phyloP scores from a whole-genome alignment of 1,140 invertebrate genomes.

The Coptotermes formosanus region DNA sequence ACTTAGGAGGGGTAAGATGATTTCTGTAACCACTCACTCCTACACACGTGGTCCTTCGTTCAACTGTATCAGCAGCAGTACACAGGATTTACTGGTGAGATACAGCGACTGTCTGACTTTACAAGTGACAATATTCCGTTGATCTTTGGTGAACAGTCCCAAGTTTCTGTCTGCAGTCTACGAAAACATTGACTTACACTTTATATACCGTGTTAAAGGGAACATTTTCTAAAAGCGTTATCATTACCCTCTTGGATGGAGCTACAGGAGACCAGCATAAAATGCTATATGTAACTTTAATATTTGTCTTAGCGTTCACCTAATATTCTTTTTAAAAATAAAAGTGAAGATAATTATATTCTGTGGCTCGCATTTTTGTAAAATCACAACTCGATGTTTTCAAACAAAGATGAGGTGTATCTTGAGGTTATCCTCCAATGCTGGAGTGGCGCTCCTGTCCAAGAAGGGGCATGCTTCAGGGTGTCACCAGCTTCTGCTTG shows the following conservation, averaged over 20 bases:
- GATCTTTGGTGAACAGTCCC: not conserved
- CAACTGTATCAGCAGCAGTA: not conserved
- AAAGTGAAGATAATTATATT: not conserved
- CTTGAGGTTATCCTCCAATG: not conserved
- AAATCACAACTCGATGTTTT: not conserved
- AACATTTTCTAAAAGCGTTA: not conserved
- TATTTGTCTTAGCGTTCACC: not conserved
- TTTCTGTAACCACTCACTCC: not conserved
- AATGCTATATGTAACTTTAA: not conserved
- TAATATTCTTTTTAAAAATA: not conserved
- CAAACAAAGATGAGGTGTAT: not conserved
- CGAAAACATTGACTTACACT: not conserved
- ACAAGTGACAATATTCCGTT: not conserved
- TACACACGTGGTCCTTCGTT: not conserved
- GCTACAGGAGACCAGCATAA: not conserved
- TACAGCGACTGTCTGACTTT: not conserved
- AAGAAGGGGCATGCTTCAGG: slow-evolving; percentile 2
- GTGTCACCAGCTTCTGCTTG: not conserved
- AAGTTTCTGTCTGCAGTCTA: not conserved
- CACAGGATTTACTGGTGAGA: not conserved
- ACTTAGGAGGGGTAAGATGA: not conserved
- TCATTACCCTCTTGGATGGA: not conserved
- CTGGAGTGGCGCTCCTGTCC: not conserved
- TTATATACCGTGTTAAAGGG: not conserved
- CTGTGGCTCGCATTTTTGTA: not conserved